Base-by-base conservation (phyloP, 1,140 invertebrate species). In the Heliothis virescens region DNA sequence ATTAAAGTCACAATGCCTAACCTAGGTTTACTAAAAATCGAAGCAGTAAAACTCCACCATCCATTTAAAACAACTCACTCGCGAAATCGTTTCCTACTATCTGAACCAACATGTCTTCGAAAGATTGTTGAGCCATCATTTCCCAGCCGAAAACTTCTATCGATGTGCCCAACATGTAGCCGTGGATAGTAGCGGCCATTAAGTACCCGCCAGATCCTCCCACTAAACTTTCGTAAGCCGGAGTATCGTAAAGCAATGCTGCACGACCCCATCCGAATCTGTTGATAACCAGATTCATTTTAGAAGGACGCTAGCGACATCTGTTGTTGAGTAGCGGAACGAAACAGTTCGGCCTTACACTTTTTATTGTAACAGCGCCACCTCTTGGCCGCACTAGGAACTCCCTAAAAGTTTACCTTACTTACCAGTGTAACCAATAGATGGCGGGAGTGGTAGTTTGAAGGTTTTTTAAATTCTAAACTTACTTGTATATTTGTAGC, bases 401-500 rank as follows among this genome's bases (percentile, higher is more conserved):
- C 29, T 9, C 4, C 13, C 5, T 15, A 15, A 50, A 1, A 2
- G 11, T 18, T 34, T 16, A 11, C n/a, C n/a, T n/a, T n/a, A 62
- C 55, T 79, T 79, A 79, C 77, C 57, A 13, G 11, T 9, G 10
- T n/a, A 18, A 15, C 52, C 13, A 3, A 41, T 62, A 71, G 65
- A 62, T 79, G 77, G 77, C 77, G 21, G 34, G 9, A 50, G 7
- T 75, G 26, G 34, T 41, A 41, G 34, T 5, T 9, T 41, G 5
- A 41, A 41, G 0, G 11, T 26, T 57, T n/a, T 10, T 16, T 34
- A 65, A 29, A 63, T 26, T 18, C 63, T 55, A 74, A 80, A 96
- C 96, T 96, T 89, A 96, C 96, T 95, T 89, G 95, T 93, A 77
- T 96, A 96, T 34, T 94, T 92, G 80, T 92, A 90, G 73, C 90